These are phyloP conservation scores for Gryon sp. DNA, from an alignment of 1,140 invertebrate genomes.

Conservation along the genomic window DNA sequence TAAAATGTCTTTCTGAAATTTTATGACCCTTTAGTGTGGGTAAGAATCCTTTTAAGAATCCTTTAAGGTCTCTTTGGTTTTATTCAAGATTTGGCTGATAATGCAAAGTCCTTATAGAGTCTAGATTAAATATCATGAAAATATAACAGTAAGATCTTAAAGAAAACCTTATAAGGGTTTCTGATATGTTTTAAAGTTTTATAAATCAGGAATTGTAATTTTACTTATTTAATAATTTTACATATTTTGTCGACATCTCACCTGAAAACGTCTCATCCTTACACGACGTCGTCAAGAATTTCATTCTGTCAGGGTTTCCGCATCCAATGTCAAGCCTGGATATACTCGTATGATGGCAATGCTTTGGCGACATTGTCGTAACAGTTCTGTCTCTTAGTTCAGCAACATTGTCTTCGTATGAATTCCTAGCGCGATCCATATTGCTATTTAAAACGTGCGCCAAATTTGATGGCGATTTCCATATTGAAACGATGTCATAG, in stretches of 20 bases:
- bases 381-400: conserved; percentile 65
- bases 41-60: no score
- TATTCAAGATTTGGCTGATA: no score
- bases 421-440: conserved; percentile 15
- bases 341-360: conserved; percentile 70
- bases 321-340: conserved; percentile 74
- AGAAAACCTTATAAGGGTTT: no score
- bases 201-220: no score
- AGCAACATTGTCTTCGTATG: conserved; percentile 66
- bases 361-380: conserved; percentile 63
- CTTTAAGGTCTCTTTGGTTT: no score
- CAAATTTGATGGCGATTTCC: conserved; percentile 60
- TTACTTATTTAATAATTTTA: no score
- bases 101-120: no score
- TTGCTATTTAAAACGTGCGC: conserved; percentile 37
- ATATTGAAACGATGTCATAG: conserved; percentile 73
- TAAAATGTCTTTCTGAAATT: no score
- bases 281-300: conserved; percentile 73
- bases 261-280: conserved; percentile 73
- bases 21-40: no score
- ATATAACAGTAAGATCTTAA: no score
- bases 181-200: no score
- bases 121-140: no score
- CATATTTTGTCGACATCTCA: conserved; percentile 58
- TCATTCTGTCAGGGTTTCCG: conserved; percentile 74